Evolutionary conservation across 2,888 invertebrate genomes (phyloP).

Genomic region (Drosophila paramelanica): DNA sequence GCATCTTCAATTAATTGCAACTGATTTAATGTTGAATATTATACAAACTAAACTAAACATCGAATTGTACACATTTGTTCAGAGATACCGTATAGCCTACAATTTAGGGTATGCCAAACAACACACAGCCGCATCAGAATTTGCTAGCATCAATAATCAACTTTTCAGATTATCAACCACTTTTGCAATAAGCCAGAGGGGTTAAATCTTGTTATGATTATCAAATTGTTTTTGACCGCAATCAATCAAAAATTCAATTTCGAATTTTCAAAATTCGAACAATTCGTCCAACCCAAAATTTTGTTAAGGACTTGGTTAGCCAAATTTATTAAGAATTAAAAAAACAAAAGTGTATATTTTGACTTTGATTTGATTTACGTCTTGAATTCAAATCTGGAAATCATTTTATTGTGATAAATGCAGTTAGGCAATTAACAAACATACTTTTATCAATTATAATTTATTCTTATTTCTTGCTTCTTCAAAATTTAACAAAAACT

Average conservation of each 20-base stretch:
- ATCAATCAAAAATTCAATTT: neutral
- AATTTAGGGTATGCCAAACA: neutral
- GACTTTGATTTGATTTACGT: too few relatives aligned
- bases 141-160: constrained; percentile 14
- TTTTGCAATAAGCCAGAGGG: neutral
- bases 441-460: too few relatives aligned
- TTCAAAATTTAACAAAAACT: neutral
- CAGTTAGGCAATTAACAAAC: too few relatives aligned
- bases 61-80: too few relatives aligned
- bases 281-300: neutral
- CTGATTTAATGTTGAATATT: neutral
- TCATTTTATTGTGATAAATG: too few relatives aligned
- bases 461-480: neutral
- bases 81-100: neutral
- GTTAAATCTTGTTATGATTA: too few relatives aligned
- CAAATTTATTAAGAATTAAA: too few relatives aligned
- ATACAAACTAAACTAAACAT: neutral
- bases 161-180: neutral
- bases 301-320: too few relatives aligned
- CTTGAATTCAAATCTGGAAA: too few relatives aligned
- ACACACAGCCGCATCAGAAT: neutral
- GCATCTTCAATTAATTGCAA: too few relatives aligned
- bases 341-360: too few relatives aligned
- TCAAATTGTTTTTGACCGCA: neutral
- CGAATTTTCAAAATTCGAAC: neutral